phyloP scores from a whole-genome alignment of 2,888 invertebrate species.

The Lampropteryx suffumata region DNA sequence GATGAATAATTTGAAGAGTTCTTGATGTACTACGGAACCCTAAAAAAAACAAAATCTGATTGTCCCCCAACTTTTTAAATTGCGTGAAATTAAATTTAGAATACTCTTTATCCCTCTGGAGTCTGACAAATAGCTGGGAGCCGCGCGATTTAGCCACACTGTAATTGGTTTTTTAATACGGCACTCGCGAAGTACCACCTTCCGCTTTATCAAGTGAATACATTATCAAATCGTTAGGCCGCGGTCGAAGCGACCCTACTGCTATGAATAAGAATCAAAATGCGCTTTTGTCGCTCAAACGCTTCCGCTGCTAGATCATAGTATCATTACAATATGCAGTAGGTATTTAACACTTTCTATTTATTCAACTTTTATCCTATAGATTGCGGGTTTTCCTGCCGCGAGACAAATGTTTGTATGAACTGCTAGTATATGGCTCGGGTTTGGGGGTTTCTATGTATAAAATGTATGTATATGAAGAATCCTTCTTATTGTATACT shows the following conservation, averaged over 20 bases:
- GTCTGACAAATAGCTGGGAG: slow-evolving; percentile 80
- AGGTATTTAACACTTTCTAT: no score
- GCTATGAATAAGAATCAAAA: slow-evolving; percentile 80
- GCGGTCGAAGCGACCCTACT: slow-evolving; percentile 63
- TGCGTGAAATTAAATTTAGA: slow-evolving; percentile 83
- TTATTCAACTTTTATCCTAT: no score
- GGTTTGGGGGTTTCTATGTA: no score
- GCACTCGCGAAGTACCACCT: slow-evolving; percentile 78
- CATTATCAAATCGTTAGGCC: slow-evolving; percentile 81
- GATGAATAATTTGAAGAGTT: no score
- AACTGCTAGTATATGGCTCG: no score
- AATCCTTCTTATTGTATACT: no score
- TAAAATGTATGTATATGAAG: no score
- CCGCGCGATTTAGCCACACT: slow-evolving; percentile 78
- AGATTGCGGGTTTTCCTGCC: no score
- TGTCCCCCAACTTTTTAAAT: slow-evolving; percentile 76
- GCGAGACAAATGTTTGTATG: no score
- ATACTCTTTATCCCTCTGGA: slow-evolving; percentile 78
- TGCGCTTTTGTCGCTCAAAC: slow-evolving; percentile 63
- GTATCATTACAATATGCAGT: background rate
- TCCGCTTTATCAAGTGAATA: slow-evolving; percentile 82
- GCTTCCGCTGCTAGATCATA: slow-evolving; percentile 28
- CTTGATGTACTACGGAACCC: no score
- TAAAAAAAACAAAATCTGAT: slow-evolving; percentile 62
- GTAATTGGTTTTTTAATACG: slow-evolving; percentile 83